These are phyloP conservation scores for Cairina moschata DNA, from an alignment of 2,113 vertebrate genomes.

Conservation along the genomic window DNA sequence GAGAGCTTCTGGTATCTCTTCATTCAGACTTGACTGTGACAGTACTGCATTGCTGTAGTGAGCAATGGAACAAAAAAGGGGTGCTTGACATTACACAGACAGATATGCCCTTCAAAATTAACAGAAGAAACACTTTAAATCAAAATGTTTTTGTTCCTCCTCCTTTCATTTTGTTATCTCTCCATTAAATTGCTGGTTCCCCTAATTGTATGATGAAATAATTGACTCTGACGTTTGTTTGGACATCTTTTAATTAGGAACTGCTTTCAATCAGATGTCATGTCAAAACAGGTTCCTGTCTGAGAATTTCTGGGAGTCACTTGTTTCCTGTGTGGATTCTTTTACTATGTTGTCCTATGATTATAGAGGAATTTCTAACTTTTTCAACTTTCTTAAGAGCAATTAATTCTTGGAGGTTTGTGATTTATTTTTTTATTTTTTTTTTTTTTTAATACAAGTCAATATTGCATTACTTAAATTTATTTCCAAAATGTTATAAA, in stretches of 20 bases:
- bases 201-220: conserved; percentile 48
- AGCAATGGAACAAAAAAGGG: not conserved
- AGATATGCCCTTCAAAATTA: conserved; percentile 30
- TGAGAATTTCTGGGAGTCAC: not conserved
- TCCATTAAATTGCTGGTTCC: not conserved
- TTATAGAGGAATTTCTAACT: not conserved
- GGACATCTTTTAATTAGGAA: conserved; percentile 31
- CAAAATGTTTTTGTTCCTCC: not conserved
- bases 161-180: conserved; percentile 43
- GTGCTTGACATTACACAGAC: not conserved
- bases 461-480: not conserved
- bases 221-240: conserved; percentile 22
- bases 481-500: not conserved
- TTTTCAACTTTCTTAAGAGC: not conserved
- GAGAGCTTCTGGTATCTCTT: not conserved
- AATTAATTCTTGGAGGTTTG: not conserved
- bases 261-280: not conserved
- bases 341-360: not conserved
- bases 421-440: not conserved
- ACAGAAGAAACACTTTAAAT: conserved; percentile 18
- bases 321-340: not conserved
- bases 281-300: not conserved
- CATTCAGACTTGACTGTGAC: not conserved
- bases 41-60: fast-evolving
- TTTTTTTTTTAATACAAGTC: not conserved